Base-by-base conservation (phyloP, 2,888 invertebrate species). In the Lasioglossum pauxillum region DNA sequence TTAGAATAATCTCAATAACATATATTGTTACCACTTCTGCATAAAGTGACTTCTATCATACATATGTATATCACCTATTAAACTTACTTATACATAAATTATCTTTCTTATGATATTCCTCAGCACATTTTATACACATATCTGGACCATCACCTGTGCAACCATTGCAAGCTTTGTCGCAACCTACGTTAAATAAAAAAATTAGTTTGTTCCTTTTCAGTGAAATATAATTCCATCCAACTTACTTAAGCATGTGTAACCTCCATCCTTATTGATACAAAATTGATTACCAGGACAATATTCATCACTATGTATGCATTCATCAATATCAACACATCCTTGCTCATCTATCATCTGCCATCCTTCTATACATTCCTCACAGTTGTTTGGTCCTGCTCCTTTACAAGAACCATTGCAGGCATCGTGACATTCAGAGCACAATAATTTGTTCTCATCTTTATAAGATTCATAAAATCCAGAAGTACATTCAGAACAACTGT, bases 131-230 rank as follows among this genome's bases (percentile, higher is more conserved):
- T 49, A 96, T 96, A 95, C 99, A 99, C 97, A 98, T 98, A 94
- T 99, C 98, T 0, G 98, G 98, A 0, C 99, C 99, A 95, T 98
- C 98, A 0, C 98, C 98, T 78, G 97, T 96, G 94, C 99, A 99
- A 0, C 97, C 97, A 74, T 96, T 95, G 94, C 99, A 99, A 0
- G 98, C 96, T 92, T 96, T 97, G 95, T 99, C 98, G 95, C 99
- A 99, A 77, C 96, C 97, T 96, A 60, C 46, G 82, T 74, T 76
- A 44, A 67, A 38, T 19, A 57, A 41, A 27, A 49, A 80, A 23
- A 53, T 81, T 80, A 78, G 69, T 41, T 74, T 16, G 64, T 0
- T 64, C 75, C 53, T 75, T 19, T 46, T 31, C 41, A 31, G n/a
- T 35, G 0, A 14, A 46, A 57, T 49, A 35, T 57, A 69, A 12